A percentile compares a stretch with the other conserved stretches of the same genome.
Conservation (phyloP, 2,797 vertebrate species). For the Pitangus sulphuratus region DNA sequence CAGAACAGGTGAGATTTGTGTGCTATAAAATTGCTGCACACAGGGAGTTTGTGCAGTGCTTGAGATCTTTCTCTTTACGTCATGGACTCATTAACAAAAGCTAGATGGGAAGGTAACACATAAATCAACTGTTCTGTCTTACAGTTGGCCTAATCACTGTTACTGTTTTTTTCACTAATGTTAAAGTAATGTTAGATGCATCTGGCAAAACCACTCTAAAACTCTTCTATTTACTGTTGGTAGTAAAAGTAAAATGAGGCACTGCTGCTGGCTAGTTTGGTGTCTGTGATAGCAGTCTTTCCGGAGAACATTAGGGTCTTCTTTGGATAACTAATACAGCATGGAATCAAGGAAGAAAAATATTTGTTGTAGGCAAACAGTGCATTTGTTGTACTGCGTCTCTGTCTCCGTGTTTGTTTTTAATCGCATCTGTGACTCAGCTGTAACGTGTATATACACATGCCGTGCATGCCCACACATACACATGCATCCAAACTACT, state of each 20-base stretch:
- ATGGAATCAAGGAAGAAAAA: background rate
- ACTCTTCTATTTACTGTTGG: background rate
- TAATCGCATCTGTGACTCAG: background rate
- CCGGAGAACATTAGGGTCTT: background rate
- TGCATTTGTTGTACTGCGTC: background rate
- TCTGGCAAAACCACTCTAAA: background rate
- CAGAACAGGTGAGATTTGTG: background rate
- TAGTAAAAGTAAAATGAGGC: background rate
- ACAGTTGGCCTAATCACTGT: background rate
- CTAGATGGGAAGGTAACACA: background rate
- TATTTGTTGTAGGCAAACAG: background rate
- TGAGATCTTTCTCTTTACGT: background rate
- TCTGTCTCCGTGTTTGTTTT: background rate
- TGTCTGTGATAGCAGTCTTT: background rate
- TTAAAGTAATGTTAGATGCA: background rate
- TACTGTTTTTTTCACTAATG: background rate
- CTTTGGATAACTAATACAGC: background rate
- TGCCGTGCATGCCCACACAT: background rate
- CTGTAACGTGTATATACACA: background rate
- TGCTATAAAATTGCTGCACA: background rate
- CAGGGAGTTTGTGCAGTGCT: background rate
- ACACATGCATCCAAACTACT: background rate
- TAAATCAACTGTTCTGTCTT: background rate
- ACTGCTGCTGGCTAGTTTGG: background rate
- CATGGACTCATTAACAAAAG: background rate